These are phyloP conservation scores for Paedocypris sp. DNA, from an alignment of 2,113 vertebrate species.

Conservation along the genomic window DNA sequence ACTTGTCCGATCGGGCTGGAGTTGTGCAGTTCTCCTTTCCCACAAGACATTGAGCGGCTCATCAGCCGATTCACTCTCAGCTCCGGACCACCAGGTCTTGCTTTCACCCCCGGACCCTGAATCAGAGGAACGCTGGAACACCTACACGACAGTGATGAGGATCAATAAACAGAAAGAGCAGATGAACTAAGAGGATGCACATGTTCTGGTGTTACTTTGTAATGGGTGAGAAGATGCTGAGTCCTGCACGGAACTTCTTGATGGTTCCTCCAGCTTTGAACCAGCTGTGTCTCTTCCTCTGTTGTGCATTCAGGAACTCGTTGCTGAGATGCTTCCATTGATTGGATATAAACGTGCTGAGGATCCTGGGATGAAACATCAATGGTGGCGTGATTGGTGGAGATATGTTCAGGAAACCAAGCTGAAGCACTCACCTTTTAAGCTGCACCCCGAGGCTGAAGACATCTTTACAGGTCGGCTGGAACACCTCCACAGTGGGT, in stretches of 20 bases:
- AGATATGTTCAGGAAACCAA: not conserved
- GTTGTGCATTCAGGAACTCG: slow-evolving; percentile 94
- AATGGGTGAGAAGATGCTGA: slow-evolving; percentile 97
- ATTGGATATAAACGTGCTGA: slow-evolving; percentile 93
- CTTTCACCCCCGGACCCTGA: slow-evolving; percentile 88
- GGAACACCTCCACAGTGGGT: slow-evolving; percentile 95
- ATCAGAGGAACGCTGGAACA: slow-evolving; percentile 95
- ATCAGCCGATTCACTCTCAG: slow-evolving; percentile 87
- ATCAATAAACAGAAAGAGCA: no score
- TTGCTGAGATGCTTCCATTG: slow-evolving; percentile 99
- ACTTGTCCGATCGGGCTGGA: slow-evolving; percentile 86
- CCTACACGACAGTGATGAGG: slow-evolving; percentile 47
- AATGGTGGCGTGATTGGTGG: not conserved
- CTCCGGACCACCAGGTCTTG: slow-evolving; percentile 83
- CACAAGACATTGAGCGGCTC: slow-evolving; percentile 91
- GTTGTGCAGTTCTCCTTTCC: slow-evolving; percentile 89
- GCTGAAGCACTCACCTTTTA: slow-evolving; percentile 73
- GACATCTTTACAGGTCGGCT: slow-evolving; percentile 94
- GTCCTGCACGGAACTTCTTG: slow-evolving; percentile 94
- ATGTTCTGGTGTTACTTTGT: slow-evolving; percentile 72
- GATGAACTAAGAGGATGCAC: no score
- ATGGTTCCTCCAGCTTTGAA: slow-evolving; percentile 95
- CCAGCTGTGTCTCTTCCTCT: slow-evolving; percentile 97
- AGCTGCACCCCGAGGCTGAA: slow-evolving; percentile 93
- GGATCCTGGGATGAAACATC: slow-evolving; percentile 65